A percentile compares a stretch with the other conserved stretches of the same genome.
Evolutionary conservation across 1,140 invertebrate genomes (phyloP).

Genomic region (Trichoplusia ni): DNA sequence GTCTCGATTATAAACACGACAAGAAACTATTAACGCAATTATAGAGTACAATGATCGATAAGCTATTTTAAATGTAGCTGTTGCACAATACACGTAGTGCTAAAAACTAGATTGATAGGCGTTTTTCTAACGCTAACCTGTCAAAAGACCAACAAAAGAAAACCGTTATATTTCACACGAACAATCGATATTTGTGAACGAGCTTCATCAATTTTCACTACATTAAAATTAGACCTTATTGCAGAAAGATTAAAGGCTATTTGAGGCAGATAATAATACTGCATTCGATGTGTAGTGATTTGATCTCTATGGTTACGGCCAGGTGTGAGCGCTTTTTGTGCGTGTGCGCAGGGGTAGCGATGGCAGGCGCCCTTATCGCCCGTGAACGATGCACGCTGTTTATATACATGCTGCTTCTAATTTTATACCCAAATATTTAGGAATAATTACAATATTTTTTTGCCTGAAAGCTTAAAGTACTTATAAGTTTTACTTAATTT

Average conservation of each 20-base stretch:
- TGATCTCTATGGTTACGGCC: slow-evolving; percentile 77
- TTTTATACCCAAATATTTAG: neutral
- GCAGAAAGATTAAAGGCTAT: neutral
- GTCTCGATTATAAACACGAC: slow-evolving; percentile 13
- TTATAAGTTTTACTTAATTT: too few relatives aligned
- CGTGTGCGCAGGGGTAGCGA: slow-evolving; percentile 42
- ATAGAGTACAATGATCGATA: slow-evolving; percentile 13
- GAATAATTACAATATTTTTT: neutral
- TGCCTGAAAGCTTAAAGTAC: too few relatives aligned
- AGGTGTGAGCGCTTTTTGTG: slow-evolving; percentile 64
- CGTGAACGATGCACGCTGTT: neutral
- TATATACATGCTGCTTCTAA: slow-evolving; percentile 18
- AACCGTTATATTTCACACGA: slow-evolving; percentile 63
- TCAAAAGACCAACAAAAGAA: slow-evolving; percentile 33
- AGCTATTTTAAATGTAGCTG: neutral
- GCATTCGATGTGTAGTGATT: slow-evolving; percentile 65
- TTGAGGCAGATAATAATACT: slow-evolving; percentile 1
- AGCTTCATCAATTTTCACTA: neutral
- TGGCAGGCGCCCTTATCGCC: slow-evolving; percentile 7
- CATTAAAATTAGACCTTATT: slow-evolving; percentile 11
- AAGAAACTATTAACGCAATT: neutral
- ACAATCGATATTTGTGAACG: slow-evolving; percentile 48
- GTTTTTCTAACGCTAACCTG: slow-evolving; percentile 11
- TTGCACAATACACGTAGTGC: neutral
- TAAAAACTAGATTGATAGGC: slow-evolving; percentile 1